Conservation (phyloP, 2,888 invertebrate genomes). For the Mallateleia sp. region DNA sequence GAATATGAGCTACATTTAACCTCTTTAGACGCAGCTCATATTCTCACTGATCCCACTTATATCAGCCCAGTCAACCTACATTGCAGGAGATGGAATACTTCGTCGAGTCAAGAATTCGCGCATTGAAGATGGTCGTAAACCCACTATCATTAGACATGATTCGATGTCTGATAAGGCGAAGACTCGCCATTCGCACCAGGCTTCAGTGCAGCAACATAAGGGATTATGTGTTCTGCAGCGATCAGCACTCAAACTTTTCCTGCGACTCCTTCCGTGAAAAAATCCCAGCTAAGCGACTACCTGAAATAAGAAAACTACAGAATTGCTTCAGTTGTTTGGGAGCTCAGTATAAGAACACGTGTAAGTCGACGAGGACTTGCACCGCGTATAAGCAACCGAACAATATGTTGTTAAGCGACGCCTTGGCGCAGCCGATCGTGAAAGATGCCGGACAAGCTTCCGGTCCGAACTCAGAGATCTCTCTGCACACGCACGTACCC, state of each 20-base stretch:
- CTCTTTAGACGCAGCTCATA: not conserved
- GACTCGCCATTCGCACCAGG: not conserved
- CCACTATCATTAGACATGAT: not conserved
- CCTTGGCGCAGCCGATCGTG: too few species aligned
- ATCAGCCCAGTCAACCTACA: not conserved
- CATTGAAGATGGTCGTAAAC: constrained; percentile 14
- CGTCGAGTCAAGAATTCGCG: constrained; percentile 11
- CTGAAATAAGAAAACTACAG: too few species aligned
- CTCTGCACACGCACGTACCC: too few species aligned
- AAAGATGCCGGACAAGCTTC: too few species aligned
- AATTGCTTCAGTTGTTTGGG: too few species aligned
- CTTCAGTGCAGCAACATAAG: not conserved
- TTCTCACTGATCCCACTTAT: not conserved
- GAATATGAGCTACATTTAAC: constrained; percentile 34
- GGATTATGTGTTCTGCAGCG: not conserved
- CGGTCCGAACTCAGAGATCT: too few species aligned
- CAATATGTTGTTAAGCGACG: too few species aligned
- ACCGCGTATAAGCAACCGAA: too few species aligned
- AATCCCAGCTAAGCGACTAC: not conserved
- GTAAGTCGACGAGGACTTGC: too few species aligned
- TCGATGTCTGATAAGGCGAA: not conserved
- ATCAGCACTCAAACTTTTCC: not conserved
- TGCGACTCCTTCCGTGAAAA: not conserved
- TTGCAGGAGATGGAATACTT: constrained; percentile 17
- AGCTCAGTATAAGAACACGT: too few species aligned